Evolutionary conservation across 2,113 vertebrate species (phyloP).

Genomic region (Anolis sagrei): DNA sequence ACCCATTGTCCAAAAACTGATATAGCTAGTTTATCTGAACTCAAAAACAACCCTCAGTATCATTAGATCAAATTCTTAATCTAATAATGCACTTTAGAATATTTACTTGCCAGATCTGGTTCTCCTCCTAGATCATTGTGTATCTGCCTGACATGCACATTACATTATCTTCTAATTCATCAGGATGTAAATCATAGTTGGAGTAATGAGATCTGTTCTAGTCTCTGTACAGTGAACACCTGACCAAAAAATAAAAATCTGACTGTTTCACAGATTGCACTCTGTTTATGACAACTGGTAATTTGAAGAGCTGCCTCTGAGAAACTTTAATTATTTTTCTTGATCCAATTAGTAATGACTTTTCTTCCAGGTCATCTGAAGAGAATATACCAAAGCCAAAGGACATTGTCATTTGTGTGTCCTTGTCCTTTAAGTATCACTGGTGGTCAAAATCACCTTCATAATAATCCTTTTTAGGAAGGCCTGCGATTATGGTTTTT

Average conservation of each 20-base stretch:
- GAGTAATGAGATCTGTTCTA: constrained; percentile 1
- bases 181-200: constrained; percentile 20
- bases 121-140: background rate
- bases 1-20: background rate
- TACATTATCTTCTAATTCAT: background rate
- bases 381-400: constrained; percentile 10
- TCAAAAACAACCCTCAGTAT: background rate
- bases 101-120: background rate
- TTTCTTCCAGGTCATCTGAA: constrained; percentile 1
- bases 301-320: constrained; percentile 22
- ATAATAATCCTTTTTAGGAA: constrained; percentile 49
- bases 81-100: background rate
- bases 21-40: background rate
- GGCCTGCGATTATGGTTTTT: constrained; percentile 48
- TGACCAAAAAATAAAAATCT: background rate
- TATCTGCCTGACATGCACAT: background rate
- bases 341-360: constrained; percentile 40
- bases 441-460: constrained; percentile 50
- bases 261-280: constrained; percentile 1
- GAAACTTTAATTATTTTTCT: constrained; percentile 3
- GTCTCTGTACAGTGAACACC: background rate
- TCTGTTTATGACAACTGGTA: constrained; percentile 6
- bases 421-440: constrained; percentile 55
- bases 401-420: constrained; percentile 37
- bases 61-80: constrained; percentile 8